Evolutionary conservation across 2,113 vertebrate species (phyloP).

Genomic region (Bombycilla garrulus): DNA sequence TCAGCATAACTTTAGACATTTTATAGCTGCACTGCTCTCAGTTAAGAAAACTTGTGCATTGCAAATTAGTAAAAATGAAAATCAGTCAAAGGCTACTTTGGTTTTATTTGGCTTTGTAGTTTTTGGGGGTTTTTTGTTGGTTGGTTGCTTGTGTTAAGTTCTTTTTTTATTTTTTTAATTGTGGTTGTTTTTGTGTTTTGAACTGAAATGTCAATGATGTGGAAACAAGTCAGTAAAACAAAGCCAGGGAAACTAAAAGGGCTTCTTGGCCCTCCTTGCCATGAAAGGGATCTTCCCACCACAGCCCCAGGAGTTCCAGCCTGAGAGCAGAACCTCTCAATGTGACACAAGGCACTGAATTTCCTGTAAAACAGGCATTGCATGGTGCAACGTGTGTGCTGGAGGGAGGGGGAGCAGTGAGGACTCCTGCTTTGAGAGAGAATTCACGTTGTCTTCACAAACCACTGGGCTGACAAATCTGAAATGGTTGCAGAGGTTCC

Average conservation of each 20-base stretch:
- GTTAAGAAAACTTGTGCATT: background rate
- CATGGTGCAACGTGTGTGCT: background rate
- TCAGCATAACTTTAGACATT: background rate
- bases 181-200: background rate
- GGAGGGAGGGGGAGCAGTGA: background rate
- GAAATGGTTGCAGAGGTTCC: background rate
- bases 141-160: background rate
- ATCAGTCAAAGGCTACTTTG: background rate
- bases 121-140: too few species aligned
- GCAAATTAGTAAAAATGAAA: background rate
- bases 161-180: background rate
- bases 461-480: background rate
- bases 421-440: background rate
- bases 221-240: background rate
- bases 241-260: too few species aligned
- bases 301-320: fast-evolving
- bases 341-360: background rate
- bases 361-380: background rate
- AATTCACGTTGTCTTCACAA: background rate
- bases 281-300: fast-evolving
- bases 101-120: background rate
- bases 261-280: background rate
- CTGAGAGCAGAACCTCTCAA: background rate
- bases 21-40: fast-evolving
- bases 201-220: background rate